These are phyloP conservation scores for Anaspis maculata DNA, from an alignment of 2,888 invertebrate species.

Conservation along the genomic window DNA sequence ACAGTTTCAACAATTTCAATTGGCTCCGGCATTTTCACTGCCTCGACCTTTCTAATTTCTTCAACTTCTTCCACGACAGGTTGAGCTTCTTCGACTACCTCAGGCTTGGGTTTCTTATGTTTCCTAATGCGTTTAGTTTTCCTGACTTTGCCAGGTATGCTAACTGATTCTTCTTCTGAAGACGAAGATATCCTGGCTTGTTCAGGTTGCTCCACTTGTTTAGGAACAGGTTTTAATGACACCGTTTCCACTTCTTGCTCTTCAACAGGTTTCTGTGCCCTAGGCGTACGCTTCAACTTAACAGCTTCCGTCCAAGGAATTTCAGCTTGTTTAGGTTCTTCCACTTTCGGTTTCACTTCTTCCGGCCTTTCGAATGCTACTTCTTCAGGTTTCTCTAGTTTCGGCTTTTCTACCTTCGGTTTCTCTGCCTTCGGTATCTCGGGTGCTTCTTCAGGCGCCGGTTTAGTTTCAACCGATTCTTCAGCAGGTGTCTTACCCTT, in stretches of 20 bases:
- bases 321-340: conserved; percentile 9
- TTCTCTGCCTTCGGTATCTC: neutral
- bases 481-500: neutral
- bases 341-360: conserved; percentile 1
- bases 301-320: conserved; percentile 53
- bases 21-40: conserved; percentile 17
- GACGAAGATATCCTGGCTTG: conserved; percentile 21
- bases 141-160: conserved; percentile 13
- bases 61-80: conserved; percentile 25
- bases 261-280: conserved; percentile 14
- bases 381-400: neutral
- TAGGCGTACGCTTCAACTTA: conserved; percentile 41
- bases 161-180: conserved; percentile 11
- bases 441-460: conserved; percentile 1
- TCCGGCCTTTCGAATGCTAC: neutral
- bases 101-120: conserved; percentile 18
- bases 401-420: conserved; percentile 3
- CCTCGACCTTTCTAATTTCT: conserved; percentile 18
- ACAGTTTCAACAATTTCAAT: conserved; percentile 46
- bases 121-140: conserved; percentile 22
- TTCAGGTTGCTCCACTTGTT: conserved; percentile 17
- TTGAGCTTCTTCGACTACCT: conserved; percentile 23
- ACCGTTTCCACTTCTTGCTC: conserved; percentile 33
- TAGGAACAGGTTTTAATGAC: conserved; percentile 31
- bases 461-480: conserved; percentile 2